phyloP scores from a whole-genome alignment of 2,113 vertebrate species.

The Ascaphus truei region DNA sequence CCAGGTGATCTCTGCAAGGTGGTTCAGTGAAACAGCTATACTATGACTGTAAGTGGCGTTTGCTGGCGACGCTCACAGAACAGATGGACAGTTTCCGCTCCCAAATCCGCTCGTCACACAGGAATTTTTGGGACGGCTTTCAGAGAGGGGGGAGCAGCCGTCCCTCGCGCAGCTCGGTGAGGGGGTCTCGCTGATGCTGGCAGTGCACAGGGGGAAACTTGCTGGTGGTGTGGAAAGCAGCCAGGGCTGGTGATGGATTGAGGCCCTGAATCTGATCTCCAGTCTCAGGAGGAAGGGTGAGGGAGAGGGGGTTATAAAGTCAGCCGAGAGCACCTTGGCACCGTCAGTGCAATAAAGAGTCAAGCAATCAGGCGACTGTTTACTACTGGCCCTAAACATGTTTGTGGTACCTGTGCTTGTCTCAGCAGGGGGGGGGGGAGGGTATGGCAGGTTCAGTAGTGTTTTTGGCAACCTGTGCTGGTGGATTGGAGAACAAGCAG shows the following conservation, averaged over 20 bases:
- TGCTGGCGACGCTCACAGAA: background rate
- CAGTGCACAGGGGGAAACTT: background rate
- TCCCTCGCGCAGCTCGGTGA: background rate
- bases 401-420: slow-evolving; percentile 16
- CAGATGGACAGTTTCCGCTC: slow-evolving; percentile 3
- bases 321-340: slow-evolving; percentile 3
- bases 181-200: slow-evolving; percentile 9
- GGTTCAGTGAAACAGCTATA: background rate
- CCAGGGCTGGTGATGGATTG: background rate
- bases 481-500: slow-evolving; percentile 4
- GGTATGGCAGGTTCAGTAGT: slow-evolving; percentile 13
- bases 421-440: too few relatives aligned
- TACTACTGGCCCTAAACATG: slow-evolving; percentile 28
- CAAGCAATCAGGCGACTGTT: slow-evolving; percentile 10
- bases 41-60: background rate
- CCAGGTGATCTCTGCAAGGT: background rate
- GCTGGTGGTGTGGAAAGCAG: background rate
- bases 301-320: background rate
- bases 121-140: background rate
- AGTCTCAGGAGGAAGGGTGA: background rate
- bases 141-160: background rate
- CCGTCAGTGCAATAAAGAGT: slow-evolving; percentile 26
- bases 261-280: background rate
- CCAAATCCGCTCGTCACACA: background rate
- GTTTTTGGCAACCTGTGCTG: slow-evolving; percentile 23